These are phyloP conservation scores for Odobenus rosmarus DNA, from an alignment of 2,113 vertebrate species.

Conservation along the genomic window DNA sequence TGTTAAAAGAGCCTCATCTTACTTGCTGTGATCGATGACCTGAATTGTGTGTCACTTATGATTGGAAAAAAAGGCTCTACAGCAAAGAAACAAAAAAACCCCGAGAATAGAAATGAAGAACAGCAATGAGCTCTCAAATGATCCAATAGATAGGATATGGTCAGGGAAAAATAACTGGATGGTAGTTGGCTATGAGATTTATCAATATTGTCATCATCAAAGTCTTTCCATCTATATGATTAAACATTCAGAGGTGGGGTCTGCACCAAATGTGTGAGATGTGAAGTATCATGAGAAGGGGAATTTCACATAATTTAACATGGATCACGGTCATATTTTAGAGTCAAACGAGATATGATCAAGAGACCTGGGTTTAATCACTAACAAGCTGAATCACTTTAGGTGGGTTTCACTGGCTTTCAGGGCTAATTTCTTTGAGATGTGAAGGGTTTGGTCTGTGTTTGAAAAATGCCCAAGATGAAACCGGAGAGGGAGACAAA, in stretches of 20 bases:
- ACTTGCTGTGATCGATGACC: not conserved
- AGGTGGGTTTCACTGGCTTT: not conserved
- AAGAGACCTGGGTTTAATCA: not conserved
- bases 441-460: not conserved
- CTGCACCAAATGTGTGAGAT: not conserved
- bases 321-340: not conserved
- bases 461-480: not conserved
- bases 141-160: not conserved
- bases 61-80: constrained; percentile 8
- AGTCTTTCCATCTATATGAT: not conserved
- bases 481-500: too few species aligned
- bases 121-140: not conserved
- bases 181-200: not conserved
- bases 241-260: not conserved
- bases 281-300: not conserved
- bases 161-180: not conserved
- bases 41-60: not conserved
- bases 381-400: not conserved
- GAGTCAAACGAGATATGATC: not conserved
- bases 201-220: not conserved
- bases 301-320: not conserved
- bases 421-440: not conserved
- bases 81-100: not conserved
- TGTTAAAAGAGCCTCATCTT: not conserved
- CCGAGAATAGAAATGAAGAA: not conserved